Conservation (phyloP, 1,140 invertebrate species). For the Cydia fagiglandana region DNA sequence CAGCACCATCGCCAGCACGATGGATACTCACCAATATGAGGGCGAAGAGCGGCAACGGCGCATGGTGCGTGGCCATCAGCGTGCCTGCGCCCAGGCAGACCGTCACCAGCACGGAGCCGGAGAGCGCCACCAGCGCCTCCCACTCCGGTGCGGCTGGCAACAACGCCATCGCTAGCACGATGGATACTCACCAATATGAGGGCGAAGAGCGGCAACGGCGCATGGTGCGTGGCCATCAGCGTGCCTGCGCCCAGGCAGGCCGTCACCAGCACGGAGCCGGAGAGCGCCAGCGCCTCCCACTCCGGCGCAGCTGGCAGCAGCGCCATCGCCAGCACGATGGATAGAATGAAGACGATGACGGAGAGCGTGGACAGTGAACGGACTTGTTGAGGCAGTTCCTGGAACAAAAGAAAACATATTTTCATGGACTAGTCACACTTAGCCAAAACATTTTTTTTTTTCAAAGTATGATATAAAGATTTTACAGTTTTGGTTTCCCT, state of each 20-base stretch:
- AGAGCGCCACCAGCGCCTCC: slow-evolving; percentile 76
- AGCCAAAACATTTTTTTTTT: too few relatives aligned
- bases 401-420: too few relatives aligned
- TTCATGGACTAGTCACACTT: too few relatives aligned
- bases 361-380: slow-evolving; percentile 72
- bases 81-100: slow-evolving; percentile 74
- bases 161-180: slow-evolving; percentile 70
- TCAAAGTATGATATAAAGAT: too few relatives aligned
- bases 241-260: slow-evolving; percentile 74
- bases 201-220: slow-evolving; percentile 83
- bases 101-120: slow-evolving; percentile 77
- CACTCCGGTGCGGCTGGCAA: slow-evolving; percentile 78
- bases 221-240: slow-evolving; percentile 78
- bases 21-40: slow-evolving; percentile 80
- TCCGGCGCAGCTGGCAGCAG: slow-evolving; percentile 78
- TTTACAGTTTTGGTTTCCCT: too few relatives aligned
- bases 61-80: slow-evolving; percentile 78
- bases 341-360: slow-evolving; percentile 74
- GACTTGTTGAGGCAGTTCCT: slow-evolving; percentile 75
- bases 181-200: slow-evolving; percentile 80
- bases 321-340: slow-evolving; percentile 74
- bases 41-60: slow-evolving; percentile 83
- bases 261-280: slow-evolving; percentile 77
- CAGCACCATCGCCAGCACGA: slow-evolving; percentile 69
- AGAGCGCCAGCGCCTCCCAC: slow-evolving; percentile 77